Conservation (phyloP, 1,140 invertebrate genomes). For the Drosophila malerkotliana region DNA sequence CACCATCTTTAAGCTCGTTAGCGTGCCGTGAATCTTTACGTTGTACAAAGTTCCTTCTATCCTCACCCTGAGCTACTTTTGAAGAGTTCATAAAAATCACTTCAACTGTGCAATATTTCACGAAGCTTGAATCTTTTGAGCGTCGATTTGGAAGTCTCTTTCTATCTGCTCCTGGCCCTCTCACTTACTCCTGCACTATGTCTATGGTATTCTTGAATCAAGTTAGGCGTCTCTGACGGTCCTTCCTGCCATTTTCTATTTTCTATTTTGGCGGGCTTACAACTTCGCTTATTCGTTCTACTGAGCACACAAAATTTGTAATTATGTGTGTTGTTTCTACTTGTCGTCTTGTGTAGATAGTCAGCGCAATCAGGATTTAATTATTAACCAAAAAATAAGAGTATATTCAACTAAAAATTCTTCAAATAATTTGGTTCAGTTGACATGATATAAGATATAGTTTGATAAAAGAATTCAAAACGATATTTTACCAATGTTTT, state of each 20-base stretch:
- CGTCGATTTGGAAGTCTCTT: background rate
- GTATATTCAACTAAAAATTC: too few species aligned
- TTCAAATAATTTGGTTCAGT: too few species aligned
- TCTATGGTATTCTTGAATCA: background rate
- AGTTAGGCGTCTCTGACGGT: background rate
- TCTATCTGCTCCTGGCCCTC: background rate
- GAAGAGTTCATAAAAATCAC: slow-evolving; percentile 77
- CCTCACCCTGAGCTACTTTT: slow-evolving; percentile 50
- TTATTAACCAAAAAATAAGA: background rate
- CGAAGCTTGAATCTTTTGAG: slow-evolving; percentile 67
- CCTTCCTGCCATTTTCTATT: background rate
- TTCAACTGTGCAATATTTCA: slow-evolving; percentile 79
- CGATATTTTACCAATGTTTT: too few species aligned
- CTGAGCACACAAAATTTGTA: slow-evolving; percentile 68
- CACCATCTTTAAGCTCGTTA: slow-evolving; percentile 71
- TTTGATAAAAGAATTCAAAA: too few species aligned
- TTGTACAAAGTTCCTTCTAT: slow-evolving; percentile 7
- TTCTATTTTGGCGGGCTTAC: slow-evolving; percentile 18
- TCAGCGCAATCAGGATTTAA: background rate
- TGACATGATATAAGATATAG: too few species aligned
- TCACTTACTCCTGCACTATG: background rate
- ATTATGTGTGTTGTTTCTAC: slow-evolving; percentile 48
- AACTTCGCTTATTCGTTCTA: slow-evolving; percentile 57
- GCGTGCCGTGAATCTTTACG: slow-evolving; percentile 25
- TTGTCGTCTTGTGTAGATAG: slow-evolving; percentile 16